Evolutionary conservation across 2,888 invertebrate species (phyloP).

Genomic region (Hydriomena furcata): DNA sequence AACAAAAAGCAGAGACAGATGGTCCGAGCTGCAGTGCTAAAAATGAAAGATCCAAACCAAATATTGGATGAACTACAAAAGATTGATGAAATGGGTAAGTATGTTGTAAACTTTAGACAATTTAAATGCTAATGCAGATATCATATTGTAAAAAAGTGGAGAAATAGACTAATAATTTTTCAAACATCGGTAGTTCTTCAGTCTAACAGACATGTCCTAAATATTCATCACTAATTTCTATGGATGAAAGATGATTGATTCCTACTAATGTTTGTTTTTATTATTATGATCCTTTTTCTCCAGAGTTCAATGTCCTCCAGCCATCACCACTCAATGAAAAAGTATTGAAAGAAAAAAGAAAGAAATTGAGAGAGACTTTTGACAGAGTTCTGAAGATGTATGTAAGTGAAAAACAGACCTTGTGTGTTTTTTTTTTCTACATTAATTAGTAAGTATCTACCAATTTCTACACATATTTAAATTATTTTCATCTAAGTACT

Average conservation of each 20-base stretch:
- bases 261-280: background rate
- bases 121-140: too few species aligned
- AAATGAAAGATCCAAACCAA: slow-evolving; percentile 98
- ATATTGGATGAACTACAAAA: slow-evolving; percentile 98
- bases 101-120: slow-evolving; percentile 34
- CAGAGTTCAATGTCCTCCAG: slow-evolving; percentile 97
- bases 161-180: too few species aligned
- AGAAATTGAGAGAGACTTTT: slow-evolving; percentile 97
- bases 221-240: too few species aligned
- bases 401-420: slow-evolving; percentile 87
- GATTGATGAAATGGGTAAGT: slow-evolving; percentile 99
- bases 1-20: slow-evolving; percentile 98
- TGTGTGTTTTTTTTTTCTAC: too few species aligned
- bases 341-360: slow-evolving; percentile 97
- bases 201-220: too few species aligned
- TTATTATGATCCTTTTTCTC: slow-evolving; percentile 42
- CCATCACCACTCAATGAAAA: slow-evolving; percentile 98
- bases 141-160: too few species aligned
- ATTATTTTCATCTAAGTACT: too few species aligned
- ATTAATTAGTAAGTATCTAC: too few species aligned
- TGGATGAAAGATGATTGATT: too few species aligned
- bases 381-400: slow-evolving; percentile 97
- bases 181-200: too few species aligned
- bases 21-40: slow-evolving; percentile 97
- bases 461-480: too few species aligned